Percentiles rank a stretch among this genome's conserved stretches.
phyloP scores from a whole-genome alignment of 2,888 invertebrate genomes.

The Trachelus troglodyta region DNA sequence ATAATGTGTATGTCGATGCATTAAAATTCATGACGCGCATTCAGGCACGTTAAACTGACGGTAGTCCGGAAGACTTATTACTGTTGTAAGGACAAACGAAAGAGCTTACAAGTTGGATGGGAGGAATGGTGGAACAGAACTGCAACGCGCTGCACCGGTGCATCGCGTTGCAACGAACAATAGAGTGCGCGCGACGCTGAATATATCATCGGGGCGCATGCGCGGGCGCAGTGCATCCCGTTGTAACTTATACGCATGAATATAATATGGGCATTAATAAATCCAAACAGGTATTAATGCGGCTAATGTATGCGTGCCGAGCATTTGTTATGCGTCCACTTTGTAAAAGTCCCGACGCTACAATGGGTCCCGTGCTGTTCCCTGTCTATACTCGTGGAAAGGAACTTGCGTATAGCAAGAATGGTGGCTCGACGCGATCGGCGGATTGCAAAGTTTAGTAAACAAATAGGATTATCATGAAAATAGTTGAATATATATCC shows the following conservation, averaged over 20 bases:
- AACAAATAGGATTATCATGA: neutral
- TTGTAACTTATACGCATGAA: slow-evolving; percentile 49
- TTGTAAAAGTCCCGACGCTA: slow-evolving; percentile 49
- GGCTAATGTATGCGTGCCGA: slow-evolving; percentile 59
- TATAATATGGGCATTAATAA: slow-evolving; percentile 64
- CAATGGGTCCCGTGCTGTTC: slow-evolving; percentile 45
- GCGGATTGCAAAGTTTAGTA: neutral
- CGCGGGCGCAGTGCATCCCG: slow-evolving; percentile 27
- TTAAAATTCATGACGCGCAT: neutral
- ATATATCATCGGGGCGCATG: slow-evolving; percentile 54
- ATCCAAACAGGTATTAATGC: slow-evolving; percentile 62
- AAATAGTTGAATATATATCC: neutral
- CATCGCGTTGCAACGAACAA: slow-evolving; percentile 42
- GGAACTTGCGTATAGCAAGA: neutral
- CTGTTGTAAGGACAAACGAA: slow-evolving; percentile 21
- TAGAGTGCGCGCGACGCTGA: slow-evolving; percentile 53
- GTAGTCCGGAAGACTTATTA: slow-evolving; percentile 32
- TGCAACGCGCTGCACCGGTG: slow-evolving; percentile 12
- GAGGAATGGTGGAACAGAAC: slow-evolving; percentile 13
- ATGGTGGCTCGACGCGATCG: neutral
- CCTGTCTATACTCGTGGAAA: slow-evolving; percentile 28
- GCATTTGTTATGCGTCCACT: slow-evolving; percentile 59
- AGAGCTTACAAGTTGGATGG: slow-evolving; percentile 2
- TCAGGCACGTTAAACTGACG: slow-evolving; percentile 2
- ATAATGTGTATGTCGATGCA: slow-evolving; percentile 19